Evolutionary conservation across 1,140 invertebrate genomes (phyloP).

Genomic region (Aphaenogaster ashmeadi): DNA sequence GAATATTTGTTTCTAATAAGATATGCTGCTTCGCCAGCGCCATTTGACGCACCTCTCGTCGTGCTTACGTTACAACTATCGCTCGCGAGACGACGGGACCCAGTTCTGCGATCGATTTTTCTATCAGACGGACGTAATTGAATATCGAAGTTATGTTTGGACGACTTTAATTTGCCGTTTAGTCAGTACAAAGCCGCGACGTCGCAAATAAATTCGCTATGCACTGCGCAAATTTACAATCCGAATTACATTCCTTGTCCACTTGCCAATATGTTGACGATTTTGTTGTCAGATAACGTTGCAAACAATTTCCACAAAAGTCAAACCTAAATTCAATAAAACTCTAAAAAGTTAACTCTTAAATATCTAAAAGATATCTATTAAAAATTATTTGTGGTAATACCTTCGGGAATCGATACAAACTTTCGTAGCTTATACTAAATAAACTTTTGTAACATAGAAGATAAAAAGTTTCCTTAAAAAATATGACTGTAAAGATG

Average conservation of each 20-base stretch:
- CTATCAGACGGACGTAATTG: conserved; percentile 19
- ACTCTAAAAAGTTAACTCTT: background rate
- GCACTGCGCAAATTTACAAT: conserved; percentile 9
- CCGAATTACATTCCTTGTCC: background rate
- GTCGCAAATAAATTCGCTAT: conserved; percentile 24
- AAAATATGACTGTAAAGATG: background rate
- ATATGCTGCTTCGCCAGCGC: conserved; percentile 83
- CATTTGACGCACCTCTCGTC: conserved; percentile 80
- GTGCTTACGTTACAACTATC: conserved; percentile 64
- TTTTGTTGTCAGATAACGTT: background rate
- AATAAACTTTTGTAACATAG: background rate
- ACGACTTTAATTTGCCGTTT: conserved; percentile 27
- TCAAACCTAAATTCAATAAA: conserved; percentile 7
- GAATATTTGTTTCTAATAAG: conserved; percentile 88
- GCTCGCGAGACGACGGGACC: conserved; percentile 6
- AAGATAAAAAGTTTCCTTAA: background rate
- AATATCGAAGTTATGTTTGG: conserved; percentile 6
- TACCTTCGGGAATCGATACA: background rate
- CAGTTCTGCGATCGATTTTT: conserved; percentile 30
- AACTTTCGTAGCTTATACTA: background rate
- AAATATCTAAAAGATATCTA: background rate
- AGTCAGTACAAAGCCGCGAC: conserved; percentile 1
- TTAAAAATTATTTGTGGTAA: background rate
- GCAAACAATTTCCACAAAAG: background rate
- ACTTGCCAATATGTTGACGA: conserved; percentile 8